Conservation (phyloP, 1,140 invertebrate species). For the Eueides isabella region DNA sequence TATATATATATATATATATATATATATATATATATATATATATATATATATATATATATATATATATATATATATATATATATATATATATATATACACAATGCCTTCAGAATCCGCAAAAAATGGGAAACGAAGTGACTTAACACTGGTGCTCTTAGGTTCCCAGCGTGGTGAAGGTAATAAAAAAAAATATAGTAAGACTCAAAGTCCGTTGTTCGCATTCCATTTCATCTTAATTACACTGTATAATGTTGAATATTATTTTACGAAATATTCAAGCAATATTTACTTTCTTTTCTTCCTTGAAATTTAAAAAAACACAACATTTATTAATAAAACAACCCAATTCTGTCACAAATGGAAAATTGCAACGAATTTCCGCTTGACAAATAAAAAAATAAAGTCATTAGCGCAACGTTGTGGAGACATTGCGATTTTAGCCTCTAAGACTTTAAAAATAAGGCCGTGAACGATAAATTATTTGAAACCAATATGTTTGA, state of each 20-base stretch:
- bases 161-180: too few species aligned
- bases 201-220: not conserved
- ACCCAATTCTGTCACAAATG: constrained; percentile 15
- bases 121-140: too few species aligned
- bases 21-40: too few species aligned
- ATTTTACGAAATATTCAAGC: not conserved
- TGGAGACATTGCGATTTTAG: constrained; percentile 5
- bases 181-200: too few species aligned
- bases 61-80: too few species aligned
- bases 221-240: not conserved
- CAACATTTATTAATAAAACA: constrained; percentile 12
- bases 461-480: not conserved
- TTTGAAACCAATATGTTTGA: constrained; percentile 26
- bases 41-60: too few species aligned
- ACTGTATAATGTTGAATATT: not conserved
- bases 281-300: not conserved
- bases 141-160: too few species aligned
- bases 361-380: constrained; percentile 28
- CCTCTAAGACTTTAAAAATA: not conserved
- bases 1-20: too few species aligned
- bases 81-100: too few species aligned
- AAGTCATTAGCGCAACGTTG: constrained; percentile 18
- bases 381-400: constrained; percentile 28
- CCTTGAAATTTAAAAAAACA: not conserved
- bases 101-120: too few species aligned